These are phyloP conservation scores for Brachypteracias leptosomus DNA, from an alignment of 2,113 vertebrate species.

Conservation along the genomic window DNA sequence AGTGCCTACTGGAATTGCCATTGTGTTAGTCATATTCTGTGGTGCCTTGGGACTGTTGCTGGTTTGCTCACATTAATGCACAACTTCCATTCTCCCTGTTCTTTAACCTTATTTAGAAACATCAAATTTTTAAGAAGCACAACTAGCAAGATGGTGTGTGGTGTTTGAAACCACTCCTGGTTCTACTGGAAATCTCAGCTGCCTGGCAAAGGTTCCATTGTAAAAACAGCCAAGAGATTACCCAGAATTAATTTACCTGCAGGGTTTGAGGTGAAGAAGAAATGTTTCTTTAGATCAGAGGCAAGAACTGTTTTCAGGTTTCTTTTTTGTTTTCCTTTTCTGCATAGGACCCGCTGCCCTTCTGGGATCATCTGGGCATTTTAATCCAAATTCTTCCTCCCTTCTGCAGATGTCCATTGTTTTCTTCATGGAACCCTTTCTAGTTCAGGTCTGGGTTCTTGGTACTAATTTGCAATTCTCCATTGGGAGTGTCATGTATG, in stretches of 20 bases:
- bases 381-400: background rate
- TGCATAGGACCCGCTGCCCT: background rate
- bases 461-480: background rate
- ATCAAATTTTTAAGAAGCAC: fast-evolving
- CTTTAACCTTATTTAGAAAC: background rate
- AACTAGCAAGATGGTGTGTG: background rate
- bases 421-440: background rate
- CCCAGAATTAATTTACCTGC: background rate
- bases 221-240: background rate
- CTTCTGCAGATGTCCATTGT: background rate
- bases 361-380: background rate
- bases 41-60: fast-evolving
- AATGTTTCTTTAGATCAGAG: background rate
- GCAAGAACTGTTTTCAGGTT: background rate
- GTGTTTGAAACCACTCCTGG: background rate
- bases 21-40: background rate
- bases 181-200: background rate
- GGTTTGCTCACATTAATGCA: background rate
- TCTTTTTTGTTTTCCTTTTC: background rate
- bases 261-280: background rate
- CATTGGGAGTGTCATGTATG: fast-evolving
- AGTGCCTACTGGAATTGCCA: background rate
- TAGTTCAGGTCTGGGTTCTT: background rate
- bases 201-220: background rate
- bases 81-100: background rate